These are phyloP conservation scores for Jaculus jaculus DNA, from an alignment of 2,113 vertebrate species.

Conservation along the genomic window DNA sequence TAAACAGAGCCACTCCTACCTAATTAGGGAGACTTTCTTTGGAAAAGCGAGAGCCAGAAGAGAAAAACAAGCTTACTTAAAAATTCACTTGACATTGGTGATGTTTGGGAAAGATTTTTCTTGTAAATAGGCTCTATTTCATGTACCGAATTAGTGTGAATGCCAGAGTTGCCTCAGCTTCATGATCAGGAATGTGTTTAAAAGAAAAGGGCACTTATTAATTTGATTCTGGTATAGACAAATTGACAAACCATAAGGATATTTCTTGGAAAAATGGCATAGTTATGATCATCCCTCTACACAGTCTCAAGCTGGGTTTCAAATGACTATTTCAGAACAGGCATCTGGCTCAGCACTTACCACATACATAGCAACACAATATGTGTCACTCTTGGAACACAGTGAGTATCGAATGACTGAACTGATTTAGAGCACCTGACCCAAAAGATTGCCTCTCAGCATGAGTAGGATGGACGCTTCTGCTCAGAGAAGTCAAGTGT, in stretches of 20 bases:
- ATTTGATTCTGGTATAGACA: slow-evolving; percentile 66
- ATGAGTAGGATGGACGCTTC: background rate
- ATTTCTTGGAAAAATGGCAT: background rate
- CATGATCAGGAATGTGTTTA: slow-evolving; percentile 19
- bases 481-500: background rate
- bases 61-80: slow-evolving; percentile 75
- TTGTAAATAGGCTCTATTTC: slow-evolving; percentile 62
- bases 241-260: background rate
- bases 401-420: slow-evolving; percentile 31
- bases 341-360: background rate
- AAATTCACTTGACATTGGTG: slow-evolving; percentile 61
- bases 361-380: background rate
- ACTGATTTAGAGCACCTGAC: slow-evolving; percentile 30
- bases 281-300: background rate
- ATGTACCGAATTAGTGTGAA: background rate
- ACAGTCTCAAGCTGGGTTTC: background rate
- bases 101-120: slow-evolving; percentile 40
- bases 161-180: background rate
- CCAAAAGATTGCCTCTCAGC: background rate
- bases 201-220: slow-evolving; percentile 39
- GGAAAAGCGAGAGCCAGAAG: slow-evolving; percentile 77
- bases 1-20: slow-evolving; percentile 69
- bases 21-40: slow-evolving; percentile 86
- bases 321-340: background rate
- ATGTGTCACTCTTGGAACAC: background rate